Evolutionary conservation across 2,888 invertebrate genomes (phyloP), one percentile per base, ranked within the genome.

Genomic region (Morpho achilles): DNA sequence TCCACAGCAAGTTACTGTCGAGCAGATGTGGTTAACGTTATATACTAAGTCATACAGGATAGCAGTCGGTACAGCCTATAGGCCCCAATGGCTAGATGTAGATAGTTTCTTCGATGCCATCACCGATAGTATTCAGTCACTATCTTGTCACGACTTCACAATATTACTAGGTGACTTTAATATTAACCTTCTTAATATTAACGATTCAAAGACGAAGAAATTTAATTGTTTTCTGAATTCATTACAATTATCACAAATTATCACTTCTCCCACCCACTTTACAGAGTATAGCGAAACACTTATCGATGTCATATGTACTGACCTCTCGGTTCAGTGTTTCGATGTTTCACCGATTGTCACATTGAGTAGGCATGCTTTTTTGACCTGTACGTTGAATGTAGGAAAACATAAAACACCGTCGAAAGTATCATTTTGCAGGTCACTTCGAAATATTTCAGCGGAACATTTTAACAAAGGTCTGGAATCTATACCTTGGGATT

Each of bases 221-320:
- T 41, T 47, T 6, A 53, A 60, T n/a, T 59, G 58, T 42, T 50
- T 56, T 50, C 23, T 66, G 10, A 22, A 41, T 4, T 56, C 40
- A 46, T 16, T 53, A 40, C 50, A 62, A 7, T 41, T 67, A 10
- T 23, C 40, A n/a, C 64, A 67, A 47, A n/a, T 58, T 10, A 51
- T 16, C 16, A 16, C 16, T 16, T 16, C 16, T 16, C 16, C 16
- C 16, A 16, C 16, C 16, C 16, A 16, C 16, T 16, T 16, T 16
- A 16, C 16, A 16, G 16, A 16, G 16, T 16, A 16, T 16, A 16
- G 16, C 16, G 56, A 59, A 40, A 50, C 58, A 6, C 47, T 66
- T 8, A 55, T 63, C 43, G 63, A 66, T 54, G 8, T 64, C n/a
- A 53, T 66, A n/a, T 64, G 62, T 56, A 55, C 59, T 10, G 47